These are phyloP conservation scores for Galemys pyrenaicus DNA, from an alignment of 2,113 vertebrate species.

Conservation along the genomic window DNA sequence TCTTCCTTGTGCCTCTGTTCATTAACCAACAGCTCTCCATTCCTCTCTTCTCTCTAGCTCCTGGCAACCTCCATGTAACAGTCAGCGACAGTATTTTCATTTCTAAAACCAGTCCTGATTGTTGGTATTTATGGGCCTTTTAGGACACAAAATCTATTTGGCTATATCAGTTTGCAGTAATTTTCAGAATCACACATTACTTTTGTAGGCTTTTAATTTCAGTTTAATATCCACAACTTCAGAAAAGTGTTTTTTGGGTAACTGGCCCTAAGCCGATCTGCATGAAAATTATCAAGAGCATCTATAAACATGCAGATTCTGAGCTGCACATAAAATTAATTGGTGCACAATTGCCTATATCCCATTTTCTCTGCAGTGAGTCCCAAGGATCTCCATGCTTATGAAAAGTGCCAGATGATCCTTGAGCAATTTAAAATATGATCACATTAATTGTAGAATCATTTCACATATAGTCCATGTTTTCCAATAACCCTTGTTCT, in stretches of 20 bases:
- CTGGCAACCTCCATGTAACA: not conserved
- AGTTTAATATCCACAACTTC: not conserved
- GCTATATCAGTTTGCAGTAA: not conserved
- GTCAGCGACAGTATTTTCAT: not conserved
- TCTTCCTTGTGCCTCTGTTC: not conserved
- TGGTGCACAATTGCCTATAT: not conserved
- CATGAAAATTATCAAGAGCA: not conserved
- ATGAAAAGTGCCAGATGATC: not conserved
- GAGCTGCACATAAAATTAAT: not conserved
- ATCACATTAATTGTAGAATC: not conserved
- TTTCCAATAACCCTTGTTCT: not conserved
- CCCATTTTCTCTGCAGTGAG: not conserved
- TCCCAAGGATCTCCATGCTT: not conserved
- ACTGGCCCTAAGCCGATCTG: not conserved
- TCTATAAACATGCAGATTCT: not conserved
- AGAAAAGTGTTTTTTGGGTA: not conserved
- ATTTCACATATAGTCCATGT: not conserved
- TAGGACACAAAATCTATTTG: not conserved
- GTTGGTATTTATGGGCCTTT: not conserved
- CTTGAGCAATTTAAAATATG: not conserved
- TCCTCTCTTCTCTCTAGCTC: not conserved
- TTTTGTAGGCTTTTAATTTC: not conserved
- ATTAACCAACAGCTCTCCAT: not conserved
- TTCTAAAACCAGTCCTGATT: not conserved
- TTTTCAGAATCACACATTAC: not conserved